Evolutionary conservation across 2,888 invertebrate genomes (phyloP).

Genomic region (Imbricaverruca yamaguchii): DNA sequence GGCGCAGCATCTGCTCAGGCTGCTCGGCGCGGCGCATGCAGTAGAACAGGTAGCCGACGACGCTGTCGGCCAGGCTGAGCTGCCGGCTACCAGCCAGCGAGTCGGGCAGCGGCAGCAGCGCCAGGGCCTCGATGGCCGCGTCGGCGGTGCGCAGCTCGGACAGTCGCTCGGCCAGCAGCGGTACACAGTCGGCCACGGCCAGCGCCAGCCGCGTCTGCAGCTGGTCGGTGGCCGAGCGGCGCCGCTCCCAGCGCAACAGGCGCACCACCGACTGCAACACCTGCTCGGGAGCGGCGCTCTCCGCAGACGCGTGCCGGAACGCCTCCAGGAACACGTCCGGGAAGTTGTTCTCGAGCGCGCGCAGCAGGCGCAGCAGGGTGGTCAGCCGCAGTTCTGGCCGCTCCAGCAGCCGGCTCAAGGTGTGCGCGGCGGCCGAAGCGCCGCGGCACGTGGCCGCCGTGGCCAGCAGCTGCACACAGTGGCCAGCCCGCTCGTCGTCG

Average conservation of each 20-base stretch:
- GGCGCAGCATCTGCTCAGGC: neutral
- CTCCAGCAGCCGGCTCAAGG: slow-evolving; percentile 1
- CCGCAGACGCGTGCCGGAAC: slow-evolving; percentile 16
- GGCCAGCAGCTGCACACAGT: slow-evolving; percentile 15
- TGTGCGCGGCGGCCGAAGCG: neutral
- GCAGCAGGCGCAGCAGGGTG: slow-evolving; percentile 5
- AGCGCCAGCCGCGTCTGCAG: slow-evolving; percentile 1
- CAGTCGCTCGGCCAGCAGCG: slow-evolving; percentile 11
- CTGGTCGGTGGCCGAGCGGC: neutral
- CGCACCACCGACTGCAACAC: slow-evolving; percentile 17
- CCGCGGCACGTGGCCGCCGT: neutral
- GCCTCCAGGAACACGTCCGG: slow-evolving; percentile 4
- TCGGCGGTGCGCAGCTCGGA: slow-evolving; percentile 3
- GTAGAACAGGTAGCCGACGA: slow-evolving; percentile 9
- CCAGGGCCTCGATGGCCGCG: slow-evolving; percentile 14
- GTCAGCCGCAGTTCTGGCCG: slow-evolving; percentile 1
- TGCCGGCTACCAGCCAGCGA: slow-evolving; percentile 4
- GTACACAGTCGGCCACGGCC: neutral
- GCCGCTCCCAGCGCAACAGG: slow-evolving; percentile 12
- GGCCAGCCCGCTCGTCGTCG: slow-evolving; percentile 4
- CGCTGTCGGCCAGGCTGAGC: neutral
- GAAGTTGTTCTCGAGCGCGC: slow-evolving; percentile 4
- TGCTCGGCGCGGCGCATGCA: neutral
- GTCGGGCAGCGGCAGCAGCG: slow-evolving; percentile 7
- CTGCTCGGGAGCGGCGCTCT: slow-evolving; percentile 8